Evolutionary conservation across 2,797 vertebrate species (phyloP).

Genomic region (Bufotes viridis): DNA sequence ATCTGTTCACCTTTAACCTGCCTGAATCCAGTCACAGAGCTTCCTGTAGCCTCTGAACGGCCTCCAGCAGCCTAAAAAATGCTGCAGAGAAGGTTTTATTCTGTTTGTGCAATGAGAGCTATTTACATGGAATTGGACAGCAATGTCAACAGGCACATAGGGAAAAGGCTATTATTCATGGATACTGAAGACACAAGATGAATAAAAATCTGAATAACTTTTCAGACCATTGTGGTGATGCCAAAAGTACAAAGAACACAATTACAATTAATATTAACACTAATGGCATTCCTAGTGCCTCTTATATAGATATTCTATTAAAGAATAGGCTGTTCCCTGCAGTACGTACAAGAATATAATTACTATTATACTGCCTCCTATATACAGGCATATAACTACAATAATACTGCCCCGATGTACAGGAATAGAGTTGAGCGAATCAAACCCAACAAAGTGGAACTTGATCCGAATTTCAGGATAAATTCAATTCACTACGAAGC

Average conservation of each 20-base stretch:
- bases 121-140: background rate
- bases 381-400: no score
- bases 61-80: background rate
- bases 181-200: background rate
- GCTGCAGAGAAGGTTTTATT: conserved; percentile 16
- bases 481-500: no score
- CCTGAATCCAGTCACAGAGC: background rate
- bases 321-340: background rate
- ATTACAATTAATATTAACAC: background rate
- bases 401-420: no score
- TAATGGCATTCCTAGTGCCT: background rate
- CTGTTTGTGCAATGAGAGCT: background rate
- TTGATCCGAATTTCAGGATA: no score
- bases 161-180: background rate
- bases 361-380: no score
- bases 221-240: background rate
- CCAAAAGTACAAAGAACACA: background rate
- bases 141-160: background rate
- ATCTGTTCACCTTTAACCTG: conserved; percentile 42
- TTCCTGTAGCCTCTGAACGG: background rate
- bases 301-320: background rate
- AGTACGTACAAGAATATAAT: no score
- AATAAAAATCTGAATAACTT: background rate
- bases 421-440: no score
- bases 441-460: no score